Conservation (phyloP, 2,888 invertebrate species). For the Caenorhabditis sp. region DNA sequence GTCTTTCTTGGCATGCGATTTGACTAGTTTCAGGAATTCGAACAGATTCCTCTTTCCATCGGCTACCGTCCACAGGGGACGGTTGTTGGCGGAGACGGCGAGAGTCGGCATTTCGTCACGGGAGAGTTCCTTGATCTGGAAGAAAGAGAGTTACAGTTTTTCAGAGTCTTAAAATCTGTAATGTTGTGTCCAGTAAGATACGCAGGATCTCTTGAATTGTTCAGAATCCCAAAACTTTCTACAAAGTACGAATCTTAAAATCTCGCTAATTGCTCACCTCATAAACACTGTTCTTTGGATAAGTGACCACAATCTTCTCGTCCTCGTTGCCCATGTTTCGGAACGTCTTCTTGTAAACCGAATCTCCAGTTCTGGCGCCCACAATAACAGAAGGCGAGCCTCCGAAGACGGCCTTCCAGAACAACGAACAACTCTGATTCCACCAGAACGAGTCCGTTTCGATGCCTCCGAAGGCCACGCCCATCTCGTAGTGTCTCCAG, state of each 20-base stretch:
- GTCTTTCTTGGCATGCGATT: background rate
- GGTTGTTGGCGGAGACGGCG: background rate
- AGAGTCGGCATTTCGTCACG: background rate
- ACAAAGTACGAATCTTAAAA: too few relatives aligned
- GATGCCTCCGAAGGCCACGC: conserved; percentile 5
- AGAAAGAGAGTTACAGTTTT: background rate
- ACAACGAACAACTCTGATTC: background rate
- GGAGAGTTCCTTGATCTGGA: conserved; percentile 24
- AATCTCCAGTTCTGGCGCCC: conserved; percentile 17
- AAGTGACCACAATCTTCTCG: background rate
- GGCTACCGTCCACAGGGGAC: background rate
- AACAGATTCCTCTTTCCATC: conserved; percentile 12
- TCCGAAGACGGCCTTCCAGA: conserved; percentile 24
- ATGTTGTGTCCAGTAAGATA: too few relatives aligned
- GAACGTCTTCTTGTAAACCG: conserved; percentile 5
- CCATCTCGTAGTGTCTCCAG: conserved; percentile 5
- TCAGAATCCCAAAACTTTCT: too few relatives aligned
- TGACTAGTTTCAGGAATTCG: background rate
- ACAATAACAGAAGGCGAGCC: conserved; percentile 20
- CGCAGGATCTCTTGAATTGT: too few relatives aligned
- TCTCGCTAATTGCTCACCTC: background rate
- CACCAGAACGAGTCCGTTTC: background rate
- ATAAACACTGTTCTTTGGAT: conserved; percentile 17
- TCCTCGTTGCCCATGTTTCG: too few relatives aligned
- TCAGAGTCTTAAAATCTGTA: background rate